These are phyloP conservation scores for Leptopilina drosophilae DNA, from an alignment of 2,888 invertebrate genomes.

Conservation along the genomic window DNA sequence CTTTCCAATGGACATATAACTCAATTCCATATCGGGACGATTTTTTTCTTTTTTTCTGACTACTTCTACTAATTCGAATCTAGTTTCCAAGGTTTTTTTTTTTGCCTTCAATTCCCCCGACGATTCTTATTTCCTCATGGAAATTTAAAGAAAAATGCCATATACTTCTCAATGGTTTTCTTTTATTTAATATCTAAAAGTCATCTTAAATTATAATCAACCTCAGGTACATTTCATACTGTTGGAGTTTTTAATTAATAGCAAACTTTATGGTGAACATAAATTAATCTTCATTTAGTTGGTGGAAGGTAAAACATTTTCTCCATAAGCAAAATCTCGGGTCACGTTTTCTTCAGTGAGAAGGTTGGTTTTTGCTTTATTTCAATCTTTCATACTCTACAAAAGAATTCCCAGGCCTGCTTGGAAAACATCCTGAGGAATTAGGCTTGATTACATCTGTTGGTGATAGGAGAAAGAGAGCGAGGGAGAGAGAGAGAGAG, in stretches of 20 bases:
- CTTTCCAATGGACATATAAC: constrained; percentile 29
- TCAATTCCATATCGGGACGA: constrained; percentile 20
- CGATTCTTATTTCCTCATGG: background rate
- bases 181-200: constrained; percentile 34
- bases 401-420: background rate
- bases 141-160: background rate
- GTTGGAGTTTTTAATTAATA: constrained; percentile 47
- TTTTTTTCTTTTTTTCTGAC: constrained; percentile 1
- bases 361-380: background rate
- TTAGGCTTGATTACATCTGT: constrained; percentile 32
- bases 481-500: too few relatives aligned
- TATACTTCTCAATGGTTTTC: too few relatives aligned
- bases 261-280: constrained; percentile 32
- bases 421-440: background rate
- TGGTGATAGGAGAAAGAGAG: background rate
- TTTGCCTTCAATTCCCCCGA: background rate
- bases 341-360: background rate
- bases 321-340: background rate
- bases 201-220: constrained; percentile 44
- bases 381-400: background rate
- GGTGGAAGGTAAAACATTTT: background rate
- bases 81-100: background rate
- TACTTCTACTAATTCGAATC: background rate
- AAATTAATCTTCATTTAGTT: constrained; percentile 34
- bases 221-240: constrained; percentile 27